These are phyloP conservation scores for Episyrphus balteatus DNA, from an alignment of 1,140 invertebrate species.

Conservation along the genomic window DNA sequence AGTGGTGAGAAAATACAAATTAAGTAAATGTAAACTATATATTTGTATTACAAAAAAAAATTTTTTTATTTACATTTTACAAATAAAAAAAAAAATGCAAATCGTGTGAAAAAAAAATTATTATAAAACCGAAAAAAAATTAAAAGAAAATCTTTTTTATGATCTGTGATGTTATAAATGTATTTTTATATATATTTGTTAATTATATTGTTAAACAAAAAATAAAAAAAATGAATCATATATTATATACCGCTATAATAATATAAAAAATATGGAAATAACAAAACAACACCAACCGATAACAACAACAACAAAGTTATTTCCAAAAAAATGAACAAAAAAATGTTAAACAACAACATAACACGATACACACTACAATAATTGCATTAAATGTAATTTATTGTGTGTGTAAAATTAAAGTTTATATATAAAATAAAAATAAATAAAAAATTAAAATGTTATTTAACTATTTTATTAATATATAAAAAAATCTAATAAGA, in stretches of 20 bases:
- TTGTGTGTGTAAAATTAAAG: too few species aligned
- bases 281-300: neutral
- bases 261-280: neutral
- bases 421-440: neutral
- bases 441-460: neutral
- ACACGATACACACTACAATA: too few species aligned
- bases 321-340: neutral
- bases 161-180: conserved; percentile 5
- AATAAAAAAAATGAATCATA: neutral
- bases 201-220: conserved; percentile 3
- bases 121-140: too few species aligned
- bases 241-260: neutral
- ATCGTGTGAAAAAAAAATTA: neutral
- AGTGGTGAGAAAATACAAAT: neutral
- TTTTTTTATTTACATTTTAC: conserved; percentile 1
- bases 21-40: neutral
- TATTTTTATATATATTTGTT: conserved; percentile 5
- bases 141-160: neutral
- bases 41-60: neutral
- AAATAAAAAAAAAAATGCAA: neutral
- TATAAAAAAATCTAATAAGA: too few species aligned
- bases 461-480: too few species aligned
- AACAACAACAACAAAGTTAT: too few species aligned
- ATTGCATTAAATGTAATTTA: too few species aligned
- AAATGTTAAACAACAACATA: too few species aligned